Conservation (phyloP, 2,797 vertebrate genomes). For the Enteromius argenteus region DNA sequence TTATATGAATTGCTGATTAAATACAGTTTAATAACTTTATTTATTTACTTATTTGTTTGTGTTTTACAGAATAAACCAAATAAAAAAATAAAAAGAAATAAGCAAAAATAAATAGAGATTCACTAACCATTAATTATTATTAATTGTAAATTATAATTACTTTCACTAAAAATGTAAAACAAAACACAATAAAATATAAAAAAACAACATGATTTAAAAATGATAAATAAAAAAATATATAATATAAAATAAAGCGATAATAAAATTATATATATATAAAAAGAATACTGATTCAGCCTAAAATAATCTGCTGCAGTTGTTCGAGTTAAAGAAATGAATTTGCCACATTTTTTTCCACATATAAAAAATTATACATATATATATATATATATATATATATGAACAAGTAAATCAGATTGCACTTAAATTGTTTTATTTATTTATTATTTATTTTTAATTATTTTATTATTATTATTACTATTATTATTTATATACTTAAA, state of each 20-base stretch:
- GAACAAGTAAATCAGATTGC: background rate
- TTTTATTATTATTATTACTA: too few relatives aligned
- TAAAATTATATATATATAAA: background rate
- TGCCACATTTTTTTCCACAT: background rate
- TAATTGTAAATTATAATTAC: background rate
- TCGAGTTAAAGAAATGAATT: background rate
- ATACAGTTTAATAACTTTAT: background rate
- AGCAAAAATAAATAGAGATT: background rate
- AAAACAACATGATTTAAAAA: too few relatives aligned
- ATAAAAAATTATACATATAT: too few relatives aligned
- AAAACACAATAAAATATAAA: background rate
- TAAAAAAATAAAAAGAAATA: background rate
- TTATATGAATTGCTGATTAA: background rate
- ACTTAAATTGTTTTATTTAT: background rate
- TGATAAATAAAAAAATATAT: background rate
- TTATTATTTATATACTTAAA: background rate
- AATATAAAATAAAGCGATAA: background rate
- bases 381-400: too few relatives aligned
- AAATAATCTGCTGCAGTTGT: background rate
- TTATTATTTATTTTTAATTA: too few relatives aligned
- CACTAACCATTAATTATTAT: background rate
- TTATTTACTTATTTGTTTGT: too few relatives aligned
- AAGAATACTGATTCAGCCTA: background rate
- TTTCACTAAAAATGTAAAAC: background rate
- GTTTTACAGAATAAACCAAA: background rate